Evolutionary conservation across 2,797 vertebrate species (phyloP).

Genomic region (Todus mexicanus): DNA sequence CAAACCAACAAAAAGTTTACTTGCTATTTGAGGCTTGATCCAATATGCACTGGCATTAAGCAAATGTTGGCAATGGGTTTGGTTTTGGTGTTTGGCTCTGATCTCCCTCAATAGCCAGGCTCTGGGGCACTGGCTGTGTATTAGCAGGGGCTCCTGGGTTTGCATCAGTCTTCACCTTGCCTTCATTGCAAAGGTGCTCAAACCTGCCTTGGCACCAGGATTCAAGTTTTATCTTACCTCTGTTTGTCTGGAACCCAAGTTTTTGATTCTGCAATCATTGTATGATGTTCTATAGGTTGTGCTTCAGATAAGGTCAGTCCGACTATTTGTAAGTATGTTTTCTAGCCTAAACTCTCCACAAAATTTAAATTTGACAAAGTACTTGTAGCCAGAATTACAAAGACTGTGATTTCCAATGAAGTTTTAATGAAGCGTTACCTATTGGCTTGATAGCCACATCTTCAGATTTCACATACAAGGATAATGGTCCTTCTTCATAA

Average conservation of each 20-base stretch:
- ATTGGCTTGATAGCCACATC: constrained; percentile 30
- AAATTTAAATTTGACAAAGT: neutral
- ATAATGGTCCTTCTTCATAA: constrained; percentile 17
- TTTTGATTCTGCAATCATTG: neutral
- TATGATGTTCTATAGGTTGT: neutral
- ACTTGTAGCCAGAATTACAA: neutral
- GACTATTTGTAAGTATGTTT: neutral
- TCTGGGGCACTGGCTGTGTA: neutral
- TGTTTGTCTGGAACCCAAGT: neutral
- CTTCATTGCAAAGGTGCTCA: neutral
- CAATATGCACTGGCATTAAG: neutral
- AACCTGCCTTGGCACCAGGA: neutral
- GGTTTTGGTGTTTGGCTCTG: neutral
- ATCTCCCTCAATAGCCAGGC: neutral
- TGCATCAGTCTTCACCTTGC: neutral
- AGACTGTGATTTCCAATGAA: neutral
- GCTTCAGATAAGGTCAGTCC: neutral
- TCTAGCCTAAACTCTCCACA: neutral
- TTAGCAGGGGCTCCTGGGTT: neutral
- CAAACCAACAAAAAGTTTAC: neutral
- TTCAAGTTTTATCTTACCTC: neutral
- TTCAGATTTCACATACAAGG: constrained; percentile 17
- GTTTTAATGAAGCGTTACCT: constrained; percentile 50
- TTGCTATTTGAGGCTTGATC: neutral
- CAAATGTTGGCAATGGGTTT: neutral